These are phyloP conservation scores for Actenoides hombroni DNA, from an alignment of 2,113 vertebrate species.

Conservation along the genomic window DNA sequence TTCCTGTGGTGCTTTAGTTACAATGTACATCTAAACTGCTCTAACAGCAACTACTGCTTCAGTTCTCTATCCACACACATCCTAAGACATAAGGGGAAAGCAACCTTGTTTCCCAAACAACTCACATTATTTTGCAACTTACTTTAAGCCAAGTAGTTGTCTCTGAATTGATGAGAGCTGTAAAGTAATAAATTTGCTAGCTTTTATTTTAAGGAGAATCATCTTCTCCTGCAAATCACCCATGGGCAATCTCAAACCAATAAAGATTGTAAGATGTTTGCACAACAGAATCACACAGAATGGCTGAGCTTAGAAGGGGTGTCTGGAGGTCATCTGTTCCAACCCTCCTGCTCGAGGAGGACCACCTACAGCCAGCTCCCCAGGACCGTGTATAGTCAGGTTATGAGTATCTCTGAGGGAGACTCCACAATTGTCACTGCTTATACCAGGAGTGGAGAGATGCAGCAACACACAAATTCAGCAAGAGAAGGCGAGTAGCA, in stretches of 20 bases:
- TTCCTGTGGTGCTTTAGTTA: neutral
- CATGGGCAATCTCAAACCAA: neutral
- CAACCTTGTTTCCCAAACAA: neutral
- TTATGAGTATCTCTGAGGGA: neutral
- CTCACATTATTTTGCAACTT: neutral
- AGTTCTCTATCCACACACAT: neutral
- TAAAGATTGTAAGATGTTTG: neutral
- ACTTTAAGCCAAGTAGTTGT: neutral
- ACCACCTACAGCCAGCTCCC: neutral
- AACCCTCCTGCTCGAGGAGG: neutral
- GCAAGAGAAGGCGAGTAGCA: too few relatives aligned
- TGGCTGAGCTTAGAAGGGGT: neutral
- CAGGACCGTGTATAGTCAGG: accelerated
- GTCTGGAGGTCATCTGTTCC: neutral
- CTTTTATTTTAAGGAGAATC: neutral
- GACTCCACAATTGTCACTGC: neutral
- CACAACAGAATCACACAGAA: neutral
- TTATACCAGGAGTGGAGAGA: too few relatives aligned
- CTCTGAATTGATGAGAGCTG: neutral
- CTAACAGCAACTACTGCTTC: neutral
- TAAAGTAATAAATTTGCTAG: neutral
- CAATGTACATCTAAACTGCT: neutral
- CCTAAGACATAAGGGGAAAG: neutral
- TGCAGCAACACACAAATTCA: too few relatives aligned
- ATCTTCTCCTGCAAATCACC: neutral